phyloP scores from a whole-genome alignment of 2,113 vertebrate genomes.

The Vicugna pacos region DNA sequence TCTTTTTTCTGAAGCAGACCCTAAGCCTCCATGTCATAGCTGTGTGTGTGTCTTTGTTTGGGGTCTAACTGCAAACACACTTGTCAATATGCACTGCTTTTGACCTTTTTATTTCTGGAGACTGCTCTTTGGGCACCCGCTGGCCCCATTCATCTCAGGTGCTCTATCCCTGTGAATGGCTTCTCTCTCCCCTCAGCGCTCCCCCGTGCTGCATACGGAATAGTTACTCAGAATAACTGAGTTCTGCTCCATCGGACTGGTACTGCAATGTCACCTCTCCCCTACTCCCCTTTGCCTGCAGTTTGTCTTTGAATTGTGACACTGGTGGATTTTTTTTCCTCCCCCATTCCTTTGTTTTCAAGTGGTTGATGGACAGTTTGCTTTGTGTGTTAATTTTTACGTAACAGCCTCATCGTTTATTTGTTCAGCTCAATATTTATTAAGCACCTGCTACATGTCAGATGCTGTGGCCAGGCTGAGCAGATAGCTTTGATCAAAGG shows the following conservation, averaged over 20 bases:
- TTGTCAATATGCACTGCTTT: neutral
- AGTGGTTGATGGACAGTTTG: neutral
- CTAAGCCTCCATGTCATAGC: neutral
- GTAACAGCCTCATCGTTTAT: neutral
- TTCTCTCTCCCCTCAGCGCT: neutral
- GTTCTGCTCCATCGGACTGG: neutral
- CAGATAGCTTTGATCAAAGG: neutral
- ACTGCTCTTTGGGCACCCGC: neutral
- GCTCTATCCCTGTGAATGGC: neutral
- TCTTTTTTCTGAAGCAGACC: neutral
- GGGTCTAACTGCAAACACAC: neutral
- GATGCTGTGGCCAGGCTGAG: neutral
- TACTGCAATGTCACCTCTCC: neutral
- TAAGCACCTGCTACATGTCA: neutral
- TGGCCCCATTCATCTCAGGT: neutral
- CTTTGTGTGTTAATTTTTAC: neutral
- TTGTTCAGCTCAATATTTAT: neutral
- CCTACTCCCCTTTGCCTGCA: neutral
- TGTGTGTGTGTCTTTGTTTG: neutral
- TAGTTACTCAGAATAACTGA: neutral
- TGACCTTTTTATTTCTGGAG: slow-evolving; percentile 16
- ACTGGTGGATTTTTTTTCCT: neutral
- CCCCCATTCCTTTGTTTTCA: neutral
- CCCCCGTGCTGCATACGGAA: neutral
- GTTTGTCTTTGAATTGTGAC: neutral